Conservation (phyloP, 2,888 invertebrate genomes). For the Sphecodes monilicornis region DNA sequence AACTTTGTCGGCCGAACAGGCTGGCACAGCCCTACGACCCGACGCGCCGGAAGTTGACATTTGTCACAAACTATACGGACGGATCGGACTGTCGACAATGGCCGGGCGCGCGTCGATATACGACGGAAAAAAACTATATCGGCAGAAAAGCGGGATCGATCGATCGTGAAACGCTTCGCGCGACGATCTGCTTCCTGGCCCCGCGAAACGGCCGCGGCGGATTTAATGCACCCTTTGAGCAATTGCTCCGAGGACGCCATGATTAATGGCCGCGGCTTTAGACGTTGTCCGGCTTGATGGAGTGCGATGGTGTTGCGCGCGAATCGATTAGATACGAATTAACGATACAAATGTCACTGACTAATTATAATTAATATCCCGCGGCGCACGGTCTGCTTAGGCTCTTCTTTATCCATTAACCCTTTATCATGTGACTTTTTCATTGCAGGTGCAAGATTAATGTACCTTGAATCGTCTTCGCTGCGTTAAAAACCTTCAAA, state of each 20-base stretch:
- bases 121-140: not conserved
- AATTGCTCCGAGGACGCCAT: conserved; percentile 16
- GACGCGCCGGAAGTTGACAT: conserved; percentile 49
- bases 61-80: conserved; percentile 45
- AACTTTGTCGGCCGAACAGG: conserved; percentile 56
- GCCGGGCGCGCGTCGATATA: conserved; percentile 6
- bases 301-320: conserved; percentile 11
- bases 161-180: not conserved
- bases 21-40: conserved; percentile 40
- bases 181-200: not conserved
- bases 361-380: conserved; percentile 14
- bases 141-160: not conserved
- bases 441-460: conserved; percentile 6
- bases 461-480: conserved; percentile 2
- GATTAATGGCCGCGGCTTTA: conserved; percentile 18
- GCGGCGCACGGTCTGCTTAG: not conserved
- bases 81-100: conserved; percentile 21
- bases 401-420: conserved; percentile 8
- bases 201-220: not conserved
- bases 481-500: not conserved
- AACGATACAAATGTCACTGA: conserved; percentile 14
- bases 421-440: conserved; percentile 9
- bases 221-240: conserved; percentile 13
- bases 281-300: conserved; percentile 14
- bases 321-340: conserved; percentile 20